phyloP scores from a whole-genome alignment of 2,113 vertebrate genomes.

The Elephas maximus region DNA sequence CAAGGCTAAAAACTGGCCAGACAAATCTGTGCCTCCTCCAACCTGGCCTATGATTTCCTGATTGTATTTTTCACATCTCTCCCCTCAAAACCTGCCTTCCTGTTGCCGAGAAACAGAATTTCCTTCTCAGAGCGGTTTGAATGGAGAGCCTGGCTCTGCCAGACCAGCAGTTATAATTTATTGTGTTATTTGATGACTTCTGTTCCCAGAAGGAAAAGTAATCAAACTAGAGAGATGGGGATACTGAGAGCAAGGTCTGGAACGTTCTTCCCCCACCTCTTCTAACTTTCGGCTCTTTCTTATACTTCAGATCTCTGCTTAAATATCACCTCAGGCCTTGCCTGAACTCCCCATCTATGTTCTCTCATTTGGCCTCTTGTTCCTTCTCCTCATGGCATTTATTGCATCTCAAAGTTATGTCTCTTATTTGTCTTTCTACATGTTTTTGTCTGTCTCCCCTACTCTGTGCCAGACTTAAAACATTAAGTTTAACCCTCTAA shows the following conservation, averaged over 20 bases:
- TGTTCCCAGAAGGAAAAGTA: conserved; percentile 20
- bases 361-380: conserved; percentile 15
- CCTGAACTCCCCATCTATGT: background rate
- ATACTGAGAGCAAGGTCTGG: background rate
- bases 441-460: background rate
- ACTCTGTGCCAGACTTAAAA: background rate
- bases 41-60: conserved; percentile 16
- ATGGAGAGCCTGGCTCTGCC: background rate
- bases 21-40: background rate
- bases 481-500: background rate
- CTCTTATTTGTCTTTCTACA: background rate
- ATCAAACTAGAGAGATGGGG: background rate
- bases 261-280: background rate
- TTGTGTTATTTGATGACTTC: conserved; percentile 33
- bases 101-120: background rate
- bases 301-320: background rate
- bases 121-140: background rate
- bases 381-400: background rate
- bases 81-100: background rate
- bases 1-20: background rate
- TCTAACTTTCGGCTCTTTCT: conserved; percentile 25
- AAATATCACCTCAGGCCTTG: background rate
- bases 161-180: background rate
- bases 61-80: conserved; percentile 9
- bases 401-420: background rate